Base-by-base conservation (phyloP, 2,113 vertebrate genomes). In the Rhinogobius similis region DNA sequence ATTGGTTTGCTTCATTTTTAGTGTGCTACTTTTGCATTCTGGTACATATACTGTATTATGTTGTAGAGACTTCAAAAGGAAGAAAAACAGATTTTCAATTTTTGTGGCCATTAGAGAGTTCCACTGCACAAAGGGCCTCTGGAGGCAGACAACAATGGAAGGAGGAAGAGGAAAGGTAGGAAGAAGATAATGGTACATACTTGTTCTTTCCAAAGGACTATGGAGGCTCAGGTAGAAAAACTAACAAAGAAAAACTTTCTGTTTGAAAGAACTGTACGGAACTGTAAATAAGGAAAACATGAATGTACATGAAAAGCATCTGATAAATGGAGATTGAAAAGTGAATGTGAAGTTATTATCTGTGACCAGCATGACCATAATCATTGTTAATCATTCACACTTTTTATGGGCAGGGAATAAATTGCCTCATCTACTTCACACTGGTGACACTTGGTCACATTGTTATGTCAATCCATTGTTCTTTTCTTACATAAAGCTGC, bases 161-260 rank as follows among this genome's bases (percentile, higher is more conserved):
- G 27, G 58, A 64, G 7, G 67, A 80, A 73, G 61, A 78, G 64
- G 46, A 62, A 23, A 41, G 61, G 20, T n/a, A n/a, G n/a, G n/a
- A n/a, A n/a, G n/a, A n/a, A n/a, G n/a, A n/a, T n/a, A n/a, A n/a
- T n/a, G n/a, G n/a, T 39, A 23, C 5, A 77, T 65, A 73, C 67
- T 68, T 78, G 72, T 75, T 88, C 72, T 77, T 86, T 48, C 78
- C 73, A 68, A 79, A 70, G 61, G 48, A 70, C 32, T 36, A 36
- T 36, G 32, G 32, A 3, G 32, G 32, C 67, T 76, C 59, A 65
- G 75, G 44, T 50, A 46, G 52, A 68, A 68, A 50, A 24, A 53
- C 10, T 5, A 11, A 53, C n/a, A 23, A 55, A 26, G 0, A 26
- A 55, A 55, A 26, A 26, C 21, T 26, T 63, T 38, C 32, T 36